A percentile compares a stretch with the other conserved stretches of the same genome.
phyloP scores from a whole-genome alignment of 2,113 vertebrate species.

The Hemiscyllium ocellatum region DNA sequence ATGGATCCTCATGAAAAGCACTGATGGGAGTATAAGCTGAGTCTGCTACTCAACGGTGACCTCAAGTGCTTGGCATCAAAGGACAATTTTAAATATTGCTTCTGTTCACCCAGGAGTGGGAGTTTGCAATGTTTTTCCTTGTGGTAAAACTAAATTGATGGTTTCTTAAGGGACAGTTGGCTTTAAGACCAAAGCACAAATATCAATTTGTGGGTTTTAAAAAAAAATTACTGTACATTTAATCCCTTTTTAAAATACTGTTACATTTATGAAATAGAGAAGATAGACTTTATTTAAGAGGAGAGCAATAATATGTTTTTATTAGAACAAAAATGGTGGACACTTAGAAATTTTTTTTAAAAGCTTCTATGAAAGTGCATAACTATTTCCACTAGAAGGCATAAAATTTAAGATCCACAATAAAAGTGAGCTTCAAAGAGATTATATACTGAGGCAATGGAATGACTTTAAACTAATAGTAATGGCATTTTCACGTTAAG shows the following conservation, averaged over 20 bases:
- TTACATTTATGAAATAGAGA: background rate
- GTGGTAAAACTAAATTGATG: background rate
- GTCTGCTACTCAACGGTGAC: background rate
- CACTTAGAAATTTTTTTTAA: background rate
- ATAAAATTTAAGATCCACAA: background rate
- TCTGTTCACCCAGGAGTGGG: background rate
- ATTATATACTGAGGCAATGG: too few relatives aligned
- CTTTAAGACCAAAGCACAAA: background rate
- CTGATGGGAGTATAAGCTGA: background rate
- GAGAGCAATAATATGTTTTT: background rate
- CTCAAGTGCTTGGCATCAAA: background rate
- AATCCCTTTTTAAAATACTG: background rate
- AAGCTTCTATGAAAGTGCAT: too few relatives aligned
- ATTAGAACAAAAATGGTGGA: background rate
- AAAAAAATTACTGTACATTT: background rate
- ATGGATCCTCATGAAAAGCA: constrained; percentile 32
- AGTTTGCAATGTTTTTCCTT: background rate
- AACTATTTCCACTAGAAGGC: background rate
- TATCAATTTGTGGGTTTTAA: background rate
- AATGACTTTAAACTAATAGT: too few relatives aligned
- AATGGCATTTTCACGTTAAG: too few relatives aligned
- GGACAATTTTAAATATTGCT: background rate
- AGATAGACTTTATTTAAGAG: background rate
- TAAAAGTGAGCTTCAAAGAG: background rate
- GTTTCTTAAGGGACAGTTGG: background rate